Evolutionary conservation across 2,113 vertebrate species (phyloP).

Genomic region (Psilopsiagon aurifrons): DNA sequence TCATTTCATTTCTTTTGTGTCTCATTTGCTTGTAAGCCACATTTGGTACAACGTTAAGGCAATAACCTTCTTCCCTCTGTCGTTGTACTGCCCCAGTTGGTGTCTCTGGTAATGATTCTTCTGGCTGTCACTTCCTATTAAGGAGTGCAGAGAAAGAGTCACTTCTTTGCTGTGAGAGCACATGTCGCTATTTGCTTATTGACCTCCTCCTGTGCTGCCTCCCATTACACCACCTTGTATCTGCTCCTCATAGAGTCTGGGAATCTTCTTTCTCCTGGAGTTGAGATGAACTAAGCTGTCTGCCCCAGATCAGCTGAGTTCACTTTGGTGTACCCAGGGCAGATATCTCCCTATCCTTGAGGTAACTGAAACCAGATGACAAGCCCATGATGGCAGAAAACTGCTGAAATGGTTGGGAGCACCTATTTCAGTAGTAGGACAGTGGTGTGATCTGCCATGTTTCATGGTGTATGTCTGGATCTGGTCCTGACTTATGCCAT

Average conservation of each 20-base stretch:
- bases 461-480: not conserved
- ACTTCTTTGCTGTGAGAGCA: not conserved
- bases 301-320: not conserved
- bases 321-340: not conserved
- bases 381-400: not conserved
- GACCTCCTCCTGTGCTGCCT: not conserved
- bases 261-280: not conserved
- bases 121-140: not conserved
- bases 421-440: not conserved
- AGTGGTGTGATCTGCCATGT: not conserved
- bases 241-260: not conserved
- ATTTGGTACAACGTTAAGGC: not conserved
- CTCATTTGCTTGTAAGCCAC: not conserved
- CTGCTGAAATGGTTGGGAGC: not conserved
- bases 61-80: not conserved
- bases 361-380: not conserved
- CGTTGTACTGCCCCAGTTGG: not conserved
- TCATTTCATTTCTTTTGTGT: conserved; percentile 22
- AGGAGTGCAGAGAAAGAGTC: not conserved
- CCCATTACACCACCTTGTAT: fast-evolving
- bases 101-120: not conserved
- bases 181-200: not conserved
- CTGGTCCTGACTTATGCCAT: not conserved
- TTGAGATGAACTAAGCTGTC: not conserved
- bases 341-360: not conserved